Evolutionary conservation across 1,140 invertebrate species (phyloP).

Genomic region (Oryctes rhinoceros): DNA sequence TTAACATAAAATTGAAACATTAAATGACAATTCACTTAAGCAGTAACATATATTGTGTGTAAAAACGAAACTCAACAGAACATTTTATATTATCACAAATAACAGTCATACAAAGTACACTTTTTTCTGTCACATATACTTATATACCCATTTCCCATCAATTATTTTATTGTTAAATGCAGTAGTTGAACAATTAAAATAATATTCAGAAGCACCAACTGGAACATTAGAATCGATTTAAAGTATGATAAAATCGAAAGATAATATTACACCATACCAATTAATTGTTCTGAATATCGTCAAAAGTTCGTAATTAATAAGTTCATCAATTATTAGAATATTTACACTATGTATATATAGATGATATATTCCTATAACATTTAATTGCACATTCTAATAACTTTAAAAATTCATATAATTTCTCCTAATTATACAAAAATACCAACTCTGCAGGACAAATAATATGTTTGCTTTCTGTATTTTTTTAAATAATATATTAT

Average conservation of each 20-base stretch:
- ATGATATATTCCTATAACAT: conserved; percentile 21
- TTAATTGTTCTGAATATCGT: conserved; percentile 24
- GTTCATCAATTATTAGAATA: conserved; percentile 14
- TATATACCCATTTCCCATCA: conserved; percentile 16
- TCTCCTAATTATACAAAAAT: conserved; percentile 33
- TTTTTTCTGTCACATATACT: conserved; percentile 13
- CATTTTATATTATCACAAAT: conserved; percentile 25
- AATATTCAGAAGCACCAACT: conserved; percentile 32
- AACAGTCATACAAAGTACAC: conserved; percentile 26
- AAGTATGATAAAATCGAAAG: neutral
- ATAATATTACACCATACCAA: neutral
- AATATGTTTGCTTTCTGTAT: conserved; percentile 19
- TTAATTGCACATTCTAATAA: conserved; percentile 33
- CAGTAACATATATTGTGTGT: conserved; percentile 12
- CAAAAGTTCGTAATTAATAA: conserved; percentile 12
- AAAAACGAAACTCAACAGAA: conserved; percentile 5
- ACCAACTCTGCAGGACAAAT: conserved; percentile 24
- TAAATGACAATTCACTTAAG: conserved; percentile 25
- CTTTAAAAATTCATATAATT: conserved; percentile 22
- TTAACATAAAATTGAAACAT: conserved; percentile 9
- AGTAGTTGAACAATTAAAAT: conserved; percentile 32
- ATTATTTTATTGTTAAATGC: conserved; percentile 11
- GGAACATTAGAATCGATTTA: neutral
- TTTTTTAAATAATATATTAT: conserved; percentile 34
- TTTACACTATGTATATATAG: conserved; percentile 18